Conservation (phyloP, 2,888 invertebrate species). For the Cybosia mesomella region DNA sequence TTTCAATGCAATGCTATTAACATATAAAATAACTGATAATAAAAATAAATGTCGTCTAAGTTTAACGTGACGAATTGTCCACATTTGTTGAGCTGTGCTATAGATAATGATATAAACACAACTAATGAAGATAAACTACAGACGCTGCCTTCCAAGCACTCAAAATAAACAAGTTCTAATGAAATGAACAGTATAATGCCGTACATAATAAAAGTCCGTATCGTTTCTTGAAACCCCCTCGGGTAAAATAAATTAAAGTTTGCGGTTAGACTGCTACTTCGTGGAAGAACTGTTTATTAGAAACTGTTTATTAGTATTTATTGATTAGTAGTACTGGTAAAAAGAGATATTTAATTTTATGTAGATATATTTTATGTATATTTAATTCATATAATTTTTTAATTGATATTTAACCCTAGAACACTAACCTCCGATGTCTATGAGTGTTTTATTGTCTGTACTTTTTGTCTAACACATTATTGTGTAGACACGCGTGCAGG, state of each 20-base stretch:
- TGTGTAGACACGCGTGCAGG: too few relatives aligned
- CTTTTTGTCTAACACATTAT: too few relatives aligned
- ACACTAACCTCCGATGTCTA: too few relatives aligned
- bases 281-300: neutral
- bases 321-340: neutral
- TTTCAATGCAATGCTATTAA: too few relatives aligned
- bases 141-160: neutral
- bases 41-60: neutral
- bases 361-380: too few relatives aligned
- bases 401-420: too few relatives aligned
- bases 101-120: neutral
- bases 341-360: neutral
- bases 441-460: too few relatives aligned
- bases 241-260: neutral
- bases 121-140: neutral
- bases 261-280: neutral
- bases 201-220: neutral
- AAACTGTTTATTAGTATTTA: neutral
- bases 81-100: neutral
- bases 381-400: too few relatives aligned
- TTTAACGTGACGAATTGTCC: neutral
- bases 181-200: constrained; percentile 1
- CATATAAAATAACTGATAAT: neutral
- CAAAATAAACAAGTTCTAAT: neutral
- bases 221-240: neutral